Conservation (phyloP, 2,113 vertebrate species). For the Mus spicilegus region DNA sequence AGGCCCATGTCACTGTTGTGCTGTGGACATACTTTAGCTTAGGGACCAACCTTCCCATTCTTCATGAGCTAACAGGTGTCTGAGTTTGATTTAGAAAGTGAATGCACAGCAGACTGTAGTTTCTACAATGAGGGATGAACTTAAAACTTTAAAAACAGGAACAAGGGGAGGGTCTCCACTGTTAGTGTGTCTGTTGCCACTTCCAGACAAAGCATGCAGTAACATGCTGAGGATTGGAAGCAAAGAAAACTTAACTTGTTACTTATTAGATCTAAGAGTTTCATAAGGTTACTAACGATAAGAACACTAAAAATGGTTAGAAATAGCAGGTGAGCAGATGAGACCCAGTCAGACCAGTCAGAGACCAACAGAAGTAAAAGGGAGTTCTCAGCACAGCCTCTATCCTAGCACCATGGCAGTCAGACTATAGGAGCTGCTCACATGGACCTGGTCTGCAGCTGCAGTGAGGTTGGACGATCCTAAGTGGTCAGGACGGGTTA, state of each 20-base stretch:
- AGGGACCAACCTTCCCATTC: not conserved
- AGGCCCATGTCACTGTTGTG: not conserved
- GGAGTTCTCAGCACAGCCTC: not conserved
- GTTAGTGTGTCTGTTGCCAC: not conserved
- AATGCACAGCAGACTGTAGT: not conserved
- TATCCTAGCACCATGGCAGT: not conserved
- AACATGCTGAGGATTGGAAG: not conserved
- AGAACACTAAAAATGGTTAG: not conserved
- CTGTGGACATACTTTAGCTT: not conserved
- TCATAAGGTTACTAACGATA: not conserved
- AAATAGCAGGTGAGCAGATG: not conserved
- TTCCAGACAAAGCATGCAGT: not conserved
- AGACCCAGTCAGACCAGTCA: not conserved
- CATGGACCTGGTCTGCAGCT: not conserved
- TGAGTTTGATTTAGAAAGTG: not conserved
- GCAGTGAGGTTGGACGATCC: not conserved
- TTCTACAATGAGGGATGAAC: not conserved
- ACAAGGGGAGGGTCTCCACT: not conserved
- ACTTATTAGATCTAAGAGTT: not conserved
- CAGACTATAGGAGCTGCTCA: not conserved
- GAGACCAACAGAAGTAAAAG: slow-evolving; percentile 1
- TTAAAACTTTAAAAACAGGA: not conserved
- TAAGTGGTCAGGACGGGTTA: not conserved
- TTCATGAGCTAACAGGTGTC: not conserved
- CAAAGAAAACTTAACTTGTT: not conserved